phyloP scores from a whole-genome alignment of 2,113 vertebrate species.

The Syngnathus typhle region DNA sequence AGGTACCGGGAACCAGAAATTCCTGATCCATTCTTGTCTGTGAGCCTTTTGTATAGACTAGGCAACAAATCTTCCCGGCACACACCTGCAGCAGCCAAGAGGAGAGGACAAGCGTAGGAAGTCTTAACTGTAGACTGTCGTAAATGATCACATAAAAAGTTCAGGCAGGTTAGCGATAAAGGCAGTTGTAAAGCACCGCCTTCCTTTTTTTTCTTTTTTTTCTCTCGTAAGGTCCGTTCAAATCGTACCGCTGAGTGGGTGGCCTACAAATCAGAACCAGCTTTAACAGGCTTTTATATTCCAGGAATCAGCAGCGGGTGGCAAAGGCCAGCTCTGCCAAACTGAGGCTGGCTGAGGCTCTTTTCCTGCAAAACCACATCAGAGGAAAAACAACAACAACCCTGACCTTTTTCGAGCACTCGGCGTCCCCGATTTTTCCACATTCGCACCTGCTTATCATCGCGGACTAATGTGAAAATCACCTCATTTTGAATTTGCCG shows the following conservation, averaged over 20 bases:
- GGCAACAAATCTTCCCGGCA: conserved; percentile 50
- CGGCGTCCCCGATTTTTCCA: conserved; percentile 27
- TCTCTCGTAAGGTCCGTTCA: conserved; percentile 23
- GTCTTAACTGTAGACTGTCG: conserved; percentile 28
- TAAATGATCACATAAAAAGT: conserved; percentile 61
- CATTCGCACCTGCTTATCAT: conserved; percentile 38
- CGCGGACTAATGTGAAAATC: conserved; percentile 34
- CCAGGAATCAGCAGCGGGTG: conserved; percentile 30
- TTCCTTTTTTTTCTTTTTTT: conserved; percentile 17
- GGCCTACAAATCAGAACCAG: conserved; percentile 63
- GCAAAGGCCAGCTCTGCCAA: conserved; percentile 39
- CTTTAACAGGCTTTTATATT: conserved; percentile 36
- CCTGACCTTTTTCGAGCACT: conserved; percentile 34
- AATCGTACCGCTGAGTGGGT: conserved; percentile 55
- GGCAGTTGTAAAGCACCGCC: conserved; percentile 43
- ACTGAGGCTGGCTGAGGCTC: conserved; percentile 19
- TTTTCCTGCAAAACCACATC: conserved; percentile 41
- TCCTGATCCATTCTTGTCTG: conserved; percentile 61
- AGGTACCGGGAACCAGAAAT: conserved; percentile 55
- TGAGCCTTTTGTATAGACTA: conserved; percentile 57
- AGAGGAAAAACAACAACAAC: conserved; percentile 21
- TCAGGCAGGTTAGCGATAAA: conserved; percentile 42
- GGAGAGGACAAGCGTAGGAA: conserved; percentile 3
- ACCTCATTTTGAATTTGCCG: conserved; percentile 19
- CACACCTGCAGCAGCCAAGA: conserved; percentile 50